A percentile compares a stretch with the other conserved stretches of the same genome.
Evolutionary conservation across 2,113 vertebrate genomes (phyloP).

Genomic region (Oryzias melastigma): DNA sequence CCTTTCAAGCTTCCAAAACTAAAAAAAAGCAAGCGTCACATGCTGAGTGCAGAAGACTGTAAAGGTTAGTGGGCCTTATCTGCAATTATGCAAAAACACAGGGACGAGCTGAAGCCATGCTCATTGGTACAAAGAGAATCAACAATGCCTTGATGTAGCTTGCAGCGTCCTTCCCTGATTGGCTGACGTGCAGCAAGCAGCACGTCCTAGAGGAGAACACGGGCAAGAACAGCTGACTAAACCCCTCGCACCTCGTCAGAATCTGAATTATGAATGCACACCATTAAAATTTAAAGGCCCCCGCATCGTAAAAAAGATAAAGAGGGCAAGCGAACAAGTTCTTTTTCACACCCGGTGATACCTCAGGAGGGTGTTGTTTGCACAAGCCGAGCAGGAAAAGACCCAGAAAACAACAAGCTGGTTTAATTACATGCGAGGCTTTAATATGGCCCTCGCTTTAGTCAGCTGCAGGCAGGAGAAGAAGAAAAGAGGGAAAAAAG

Average conservation of each 20-base stretch:
- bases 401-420: constrained; percentile 15
- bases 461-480: constrained; percentile 19
- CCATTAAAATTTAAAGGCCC: constrained; percentile 61
- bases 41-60: constrained; percentile 61
- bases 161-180: constrained; percentile 16
- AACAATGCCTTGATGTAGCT: constrained; percentile 57
- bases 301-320: constrained; percentile 41
- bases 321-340: constrained; percentile 41
- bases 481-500: constrained; percentile 14
- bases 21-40: constrained; percentile 52
- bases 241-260: constrained; percentile 44
- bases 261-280: constrained; percentile 58
- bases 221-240: constrained; percentile 57
- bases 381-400: constrained; percentile 13
- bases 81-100: constrained; percentile 72
- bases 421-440: constrained; percentile 20
- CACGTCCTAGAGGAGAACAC: constrained; percentile 61
- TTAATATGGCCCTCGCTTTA: constrained; percentile 14
- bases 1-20: constrained; percentile 41
- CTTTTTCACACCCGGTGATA: constrained; percentile 33
- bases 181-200: constrained; percentile 41
- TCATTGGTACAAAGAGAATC: constrained; percentile 56
- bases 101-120: constrained; percentile 44
- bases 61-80: constrained; percentile 75
- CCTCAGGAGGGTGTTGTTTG: constrained; percentile 32